A percentile compares a stretch with the other conserved stretches of the same genome.
phyloP scores from a whole-genome alignment of 1,140 invertebrate species.

The Phocides pigmalion region DNA sequence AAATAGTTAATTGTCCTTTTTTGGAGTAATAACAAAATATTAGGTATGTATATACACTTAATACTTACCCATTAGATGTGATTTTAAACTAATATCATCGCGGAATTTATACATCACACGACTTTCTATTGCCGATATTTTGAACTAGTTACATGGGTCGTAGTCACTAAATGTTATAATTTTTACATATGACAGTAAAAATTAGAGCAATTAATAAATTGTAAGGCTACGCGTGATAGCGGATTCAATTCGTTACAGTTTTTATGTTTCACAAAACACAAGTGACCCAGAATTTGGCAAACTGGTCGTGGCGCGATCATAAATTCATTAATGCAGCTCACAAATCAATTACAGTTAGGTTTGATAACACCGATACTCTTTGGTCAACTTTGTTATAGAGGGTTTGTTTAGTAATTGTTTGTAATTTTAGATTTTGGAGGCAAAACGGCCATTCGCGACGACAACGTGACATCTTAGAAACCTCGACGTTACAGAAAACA shows the following conservation, averaged over 20 bases:
- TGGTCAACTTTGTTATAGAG: slow-evolving; percentile 2
- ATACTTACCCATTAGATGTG: too few species aligned
- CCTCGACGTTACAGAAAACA: too few species aligned
- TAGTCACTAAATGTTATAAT: background rate
- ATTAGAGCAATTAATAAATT: slow-evolving; percentile 7
- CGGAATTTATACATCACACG: too few species aligned
- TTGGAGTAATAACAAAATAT: too few species aligned
- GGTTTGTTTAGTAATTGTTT: background rate
- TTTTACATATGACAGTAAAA: slow-evolving; percentile 1
- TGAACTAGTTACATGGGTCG: background rate
- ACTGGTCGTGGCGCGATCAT: slow-evolving; percentile 19
- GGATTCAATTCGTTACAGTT: slow-evolving; percentile 23
- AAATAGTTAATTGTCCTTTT: too few species aligned
- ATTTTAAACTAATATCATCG: too few species aligned
- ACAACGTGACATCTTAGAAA: too few species aligned
- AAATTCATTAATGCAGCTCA: slow-evolving; percentile 26
- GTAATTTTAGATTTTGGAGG: too few species aligned
- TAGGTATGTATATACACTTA: too few species aligned
- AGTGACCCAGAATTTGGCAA: slow-evolving; percentile 21
- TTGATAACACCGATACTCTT: slow-evolving; percentile 7
- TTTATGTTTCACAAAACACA: slow-evolving; percentile 29
- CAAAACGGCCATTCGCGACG: too few species aligned
- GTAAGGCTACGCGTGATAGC: slow-evolving; percentile 16
- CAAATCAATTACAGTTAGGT: slow-evolving; percentile 1
- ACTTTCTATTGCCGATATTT: too few species aligned